These are phyloP conservation scores for Ips nitidus DNA, from an alignment of 1,140 invertebrate species.

Conservation along the genomic window DNA sequence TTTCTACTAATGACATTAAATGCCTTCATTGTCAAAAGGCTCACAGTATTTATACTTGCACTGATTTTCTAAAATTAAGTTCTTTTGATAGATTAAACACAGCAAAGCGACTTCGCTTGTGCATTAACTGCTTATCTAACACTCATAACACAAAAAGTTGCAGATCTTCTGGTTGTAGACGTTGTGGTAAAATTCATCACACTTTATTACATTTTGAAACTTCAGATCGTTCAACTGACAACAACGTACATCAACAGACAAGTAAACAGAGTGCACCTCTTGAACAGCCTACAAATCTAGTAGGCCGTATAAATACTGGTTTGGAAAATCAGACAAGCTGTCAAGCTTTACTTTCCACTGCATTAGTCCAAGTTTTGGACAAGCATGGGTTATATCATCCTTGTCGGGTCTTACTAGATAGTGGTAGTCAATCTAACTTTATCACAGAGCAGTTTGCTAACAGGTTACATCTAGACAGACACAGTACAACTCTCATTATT, in stretches of 20 bases:
- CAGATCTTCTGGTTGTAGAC: conserved; percentile 30
- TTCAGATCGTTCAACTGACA: not conserved
- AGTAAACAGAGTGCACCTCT: not conserved
- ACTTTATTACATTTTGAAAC: conserved; percentile 32
- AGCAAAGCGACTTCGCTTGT: conserved; percentile 26
- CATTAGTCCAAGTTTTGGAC: conserved; percentile 23
- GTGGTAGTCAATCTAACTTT: conserved; percentile 29
- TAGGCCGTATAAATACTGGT: conserved; percentile 9
- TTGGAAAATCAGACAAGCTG: not conserved
- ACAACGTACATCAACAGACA: not conserved
- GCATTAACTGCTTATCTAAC: conserved; percentile 31
- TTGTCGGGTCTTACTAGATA: conserved; percentile 31
- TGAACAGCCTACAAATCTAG: not conserved
- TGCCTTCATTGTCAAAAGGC: conserved; percentile 11
- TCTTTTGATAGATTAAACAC: conserved; percentile 20
- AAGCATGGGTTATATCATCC: not conserved
- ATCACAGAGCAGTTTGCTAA: conserved; percentile 14
- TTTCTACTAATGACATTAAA: conserved; percentile 9
- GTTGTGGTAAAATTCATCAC: conserved; percentile 29
- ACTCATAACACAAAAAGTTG: conserved; percentile 29
- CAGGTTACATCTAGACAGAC: conserved; percentile 4
- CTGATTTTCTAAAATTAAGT: conserved; percentile 23
- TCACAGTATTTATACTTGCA: conserved; percentile 15
- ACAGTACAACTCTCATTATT: conserved; percentile 10
- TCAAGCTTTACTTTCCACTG: conserved; percentile 31